phyloP scores from a whole-genome alignment of 2,888 invertebrate genomes.

The Cryptocephalus moraei region DNA sequence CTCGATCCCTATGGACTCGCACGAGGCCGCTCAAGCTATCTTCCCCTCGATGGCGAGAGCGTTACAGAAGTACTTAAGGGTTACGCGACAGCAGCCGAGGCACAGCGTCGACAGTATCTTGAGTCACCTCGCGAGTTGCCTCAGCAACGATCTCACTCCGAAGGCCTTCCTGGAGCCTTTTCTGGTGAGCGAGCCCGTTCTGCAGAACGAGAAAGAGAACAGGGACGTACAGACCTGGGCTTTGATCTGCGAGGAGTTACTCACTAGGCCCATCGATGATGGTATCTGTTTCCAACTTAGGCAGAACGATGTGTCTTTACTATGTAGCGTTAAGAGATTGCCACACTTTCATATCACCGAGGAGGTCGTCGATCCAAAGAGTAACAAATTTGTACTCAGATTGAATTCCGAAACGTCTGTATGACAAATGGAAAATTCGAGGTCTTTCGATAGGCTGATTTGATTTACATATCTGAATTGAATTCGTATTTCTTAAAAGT shows the following conservation, averaged over 20 bases:
- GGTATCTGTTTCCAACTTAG: constrained; percentile 84
- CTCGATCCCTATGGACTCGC: constrained; percentile 81
- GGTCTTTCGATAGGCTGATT: constrained; percentile 34
- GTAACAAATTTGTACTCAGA: constrained; percentile 87
- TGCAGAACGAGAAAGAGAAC: constrained; percentile 75
- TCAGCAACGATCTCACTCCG: constrained; percentile 89
- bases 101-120: constrained; percentile 92
- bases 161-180: constrained; percentile 93
- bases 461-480: constrained; percentile 12
- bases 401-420: constrained; percentile 96
- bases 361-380: constrained; percentile 92
- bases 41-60: constrained; percentile 95
- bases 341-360: constrained; percentile 94
- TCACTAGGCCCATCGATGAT: constrained; percentile 76
- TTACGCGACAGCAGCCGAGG: constrained; percentile 91
- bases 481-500: too few relatives aligned
- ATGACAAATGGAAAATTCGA: constrained; percentile 47
- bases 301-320: constrained; percentile 84
- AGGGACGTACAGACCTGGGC: constrained; percentile 91
- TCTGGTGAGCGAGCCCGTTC: constrained; percentile 72
- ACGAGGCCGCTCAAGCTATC: constrained; percentile 95
- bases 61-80: constrained; percentile 89
- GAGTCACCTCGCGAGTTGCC: constrained; percentile 79
- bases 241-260: constrained; percentile 81
- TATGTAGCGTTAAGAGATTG: constrained; percentile 75